Evolutionary conservation across 2,113 vertebrate genomes (phyloP), one percentile per base, ranked within the genome.

Genomic region (Brienomyrus brachyistius): DNA sequence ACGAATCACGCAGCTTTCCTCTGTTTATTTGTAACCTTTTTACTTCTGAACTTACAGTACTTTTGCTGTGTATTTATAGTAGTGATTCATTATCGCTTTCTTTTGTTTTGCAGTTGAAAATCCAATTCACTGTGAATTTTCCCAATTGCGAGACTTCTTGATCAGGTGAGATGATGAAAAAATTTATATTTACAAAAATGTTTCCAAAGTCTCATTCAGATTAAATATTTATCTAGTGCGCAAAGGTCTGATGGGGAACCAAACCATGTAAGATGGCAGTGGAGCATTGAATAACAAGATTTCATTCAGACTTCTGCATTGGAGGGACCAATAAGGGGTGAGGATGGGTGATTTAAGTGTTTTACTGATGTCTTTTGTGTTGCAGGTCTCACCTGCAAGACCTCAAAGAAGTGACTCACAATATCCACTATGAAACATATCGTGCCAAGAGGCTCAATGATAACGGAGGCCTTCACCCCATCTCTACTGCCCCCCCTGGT

Each of bases 351-450:
- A 47, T n/a, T 27, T 21, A 84, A 48, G 21, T 1, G 5, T 40
- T 82, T 21, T 82, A 45, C 27, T 40, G 19, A 23, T 66, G 21
- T 90, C 51, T 74, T 85, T 54, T 51, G 31, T 90, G 15, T 83
- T 77, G 59, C 91, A 99, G 98, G 95, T 98, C 98, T 90, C 98
- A 99, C 94, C 97, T 99, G 88, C 98, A 99, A 94, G 98, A 99
- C 94, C 94, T 99, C 91, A 99, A 99, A 93, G 98, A 99, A 95
- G 98, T 99, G 91, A 99, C 98, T n/a, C 98, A 99, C 92, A 99
- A 98, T 94, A 99, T 99, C 94, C 97, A 99, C 91, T 99, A 99
- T 43, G 98, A 99, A 95, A 98, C 97, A n/a, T 99, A 98, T 93
- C 96, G 98, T 90, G 98, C 98, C 94, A 99, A 97, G 92, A 94